Evolutionary conservation across 2,113 vertebrate species (phyloP), one percentile per base, ranked within the genome.

Genomic region (Solenodon paradoxus): DNA sequence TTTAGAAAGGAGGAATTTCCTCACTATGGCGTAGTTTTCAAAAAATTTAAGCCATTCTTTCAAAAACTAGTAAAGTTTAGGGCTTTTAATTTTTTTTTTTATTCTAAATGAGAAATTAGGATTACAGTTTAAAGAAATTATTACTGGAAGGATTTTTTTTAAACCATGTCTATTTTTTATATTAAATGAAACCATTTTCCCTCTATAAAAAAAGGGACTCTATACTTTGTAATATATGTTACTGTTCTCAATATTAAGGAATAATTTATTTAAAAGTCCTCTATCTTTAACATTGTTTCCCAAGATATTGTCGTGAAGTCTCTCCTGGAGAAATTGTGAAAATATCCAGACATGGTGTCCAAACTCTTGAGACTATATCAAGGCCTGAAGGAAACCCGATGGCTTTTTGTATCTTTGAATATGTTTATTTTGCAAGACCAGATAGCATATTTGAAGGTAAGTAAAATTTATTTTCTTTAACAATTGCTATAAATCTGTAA

Each of bases 321-420:
- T 98, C 99, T 96, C 99, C 99, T 68, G 99, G 99, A 87, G 99
- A 99, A 98, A 99, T 99, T 83, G 99, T 99, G 93, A 99, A 99
- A 98, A 99, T 99, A 98, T 99, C 99, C 90, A 99, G 97, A 94
- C 97, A 99, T 0, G 99, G 99, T 38, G 94, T 99, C 47, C 98
- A 99, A 97, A 99, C 99, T 30, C 97, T 99, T 97, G 99, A 98
- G 63, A 83, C 99, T 47, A 98, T 99, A 71, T 98, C 98, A 72
- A 99, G 99, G 19, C 98, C 98, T 61, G 98, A 98, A 93, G 99
- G 99, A 97, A 99, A 99, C 91, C 98, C 98, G 0, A 98, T 99
- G 68, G 99, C 99, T 2, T 99, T 99, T 98, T 99, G 99, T 97
- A 99, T 99, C 97, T 99, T 99, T 98, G 99, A 99, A 98, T 99